These are phyloP conservation scores for Somateria mollissima DNA, from an alignment of 2,797 vertebrate genomes.

Conservation along the genomic window DNA sequence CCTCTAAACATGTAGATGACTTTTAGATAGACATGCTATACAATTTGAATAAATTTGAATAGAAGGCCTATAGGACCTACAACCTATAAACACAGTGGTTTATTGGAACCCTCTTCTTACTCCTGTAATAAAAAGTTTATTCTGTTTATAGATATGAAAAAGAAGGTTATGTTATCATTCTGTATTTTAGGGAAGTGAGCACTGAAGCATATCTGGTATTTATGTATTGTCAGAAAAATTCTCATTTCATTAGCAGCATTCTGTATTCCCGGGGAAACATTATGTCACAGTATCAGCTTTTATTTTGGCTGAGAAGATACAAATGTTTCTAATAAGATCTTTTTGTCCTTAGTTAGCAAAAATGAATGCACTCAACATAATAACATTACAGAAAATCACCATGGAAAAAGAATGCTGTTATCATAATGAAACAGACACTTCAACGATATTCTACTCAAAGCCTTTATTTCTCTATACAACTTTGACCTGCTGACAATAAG, in stretches of 20 bases:
- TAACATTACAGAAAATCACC: background rate
- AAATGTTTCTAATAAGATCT: background rate
- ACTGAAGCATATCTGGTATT: background rate
- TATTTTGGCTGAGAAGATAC: background rate
- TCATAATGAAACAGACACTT: conserved; percentile 1
- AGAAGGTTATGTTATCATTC: background rate
- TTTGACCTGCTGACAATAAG: background rate
- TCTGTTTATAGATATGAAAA: background rate
- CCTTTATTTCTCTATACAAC: background rate
- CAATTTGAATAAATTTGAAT: background rate
- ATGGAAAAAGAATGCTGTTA: background rate
- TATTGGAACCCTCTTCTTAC: background rate
- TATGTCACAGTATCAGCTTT: background rate
- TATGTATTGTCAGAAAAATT: background rate
- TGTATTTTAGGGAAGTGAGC: background rate
- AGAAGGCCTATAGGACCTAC: background rate
- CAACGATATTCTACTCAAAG: background rate
- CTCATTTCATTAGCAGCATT: background rate
- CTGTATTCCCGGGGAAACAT: background rate
- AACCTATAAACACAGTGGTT: background rate
- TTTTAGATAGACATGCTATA: background rate
- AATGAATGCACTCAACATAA: background rate
- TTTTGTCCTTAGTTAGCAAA: conserved; percentile 25
- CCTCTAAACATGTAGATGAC: background rate
- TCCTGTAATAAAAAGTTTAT: background rate